These are phyloP conservation scores for Chionomys nivalis DNA, from an alignment of 2,113 vertebrate genomes.

Conservation along the genomic window DNA sequence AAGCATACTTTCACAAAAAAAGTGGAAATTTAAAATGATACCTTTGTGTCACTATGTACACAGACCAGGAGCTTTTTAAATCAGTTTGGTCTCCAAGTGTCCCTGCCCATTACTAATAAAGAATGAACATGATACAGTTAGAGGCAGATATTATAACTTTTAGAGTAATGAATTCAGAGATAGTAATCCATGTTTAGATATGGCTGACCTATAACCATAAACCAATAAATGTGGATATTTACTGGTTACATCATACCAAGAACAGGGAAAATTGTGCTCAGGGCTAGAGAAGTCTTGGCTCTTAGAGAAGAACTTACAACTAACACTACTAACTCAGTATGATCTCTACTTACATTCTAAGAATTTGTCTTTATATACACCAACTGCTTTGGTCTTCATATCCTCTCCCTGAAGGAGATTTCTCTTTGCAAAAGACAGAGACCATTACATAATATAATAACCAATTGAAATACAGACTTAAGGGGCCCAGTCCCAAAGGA, in stretches of 20 bases:
- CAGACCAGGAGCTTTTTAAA: neutral
- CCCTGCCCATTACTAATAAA: neutral
- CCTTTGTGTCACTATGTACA: neutral
- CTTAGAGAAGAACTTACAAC: neutral
- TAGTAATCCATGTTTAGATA: neutral
- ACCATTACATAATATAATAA: neutral
- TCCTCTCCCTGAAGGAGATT: neutral
- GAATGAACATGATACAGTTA: neutral
- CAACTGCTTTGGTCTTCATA: neutral
- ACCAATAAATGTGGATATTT: neutral
- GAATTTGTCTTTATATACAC: neutral
- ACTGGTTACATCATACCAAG: neutral
- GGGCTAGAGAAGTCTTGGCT: neutral
- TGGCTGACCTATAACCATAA: neutral
- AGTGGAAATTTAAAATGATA: neutral
- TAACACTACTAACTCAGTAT: neutral
- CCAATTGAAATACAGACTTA: neutral
- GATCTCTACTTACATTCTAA: neutral
- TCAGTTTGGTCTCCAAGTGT: neutral
- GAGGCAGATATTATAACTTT: neutral
- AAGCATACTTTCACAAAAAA: slow-evolving; percentile 15
- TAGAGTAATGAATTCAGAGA: neutral
- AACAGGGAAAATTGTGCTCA: neutral
- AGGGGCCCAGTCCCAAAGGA: neutral
- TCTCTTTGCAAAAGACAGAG: neutral